Evolutionary conservation across 2,797 vertebrate genomes (phyloP), one percentile per base, ranked within the genome.

Genomic region (Atherinosoma microstoma): DNA sequence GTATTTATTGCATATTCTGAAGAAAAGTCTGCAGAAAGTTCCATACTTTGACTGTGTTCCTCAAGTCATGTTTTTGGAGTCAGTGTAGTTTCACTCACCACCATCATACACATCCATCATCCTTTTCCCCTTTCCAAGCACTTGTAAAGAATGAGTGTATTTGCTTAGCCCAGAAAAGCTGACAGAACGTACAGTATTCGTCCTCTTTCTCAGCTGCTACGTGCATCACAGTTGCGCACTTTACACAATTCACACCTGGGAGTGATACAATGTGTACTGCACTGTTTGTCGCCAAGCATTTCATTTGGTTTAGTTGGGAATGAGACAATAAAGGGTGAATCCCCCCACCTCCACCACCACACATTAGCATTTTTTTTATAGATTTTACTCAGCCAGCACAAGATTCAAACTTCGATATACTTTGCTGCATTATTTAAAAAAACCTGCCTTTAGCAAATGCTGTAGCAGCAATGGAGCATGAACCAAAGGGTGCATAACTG

Each of bases 211-310:
- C 63, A 71, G 57, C 70, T n/a, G 70, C 64, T 34, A 60, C 64
- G 60, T 53, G 53, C 63, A 69, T 77, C 45, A 75, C 54, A 76
- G 64, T 72, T 73, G 58, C 35, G 29, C 75, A 73, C 10, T 71
- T 79, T 42, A 64, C 58, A 79, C 75, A 74, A 59, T 51, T 76
- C 65, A 70, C 79, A 69, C 66, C 67, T 72, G 75, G 66, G 49
- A 63, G 64, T 60, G 53, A 29, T 64, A 15, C 34, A 60, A 22
- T 15, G 45, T 36, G 60, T 68, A 69, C 53, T 70, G 57, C 27
- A 24, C 36, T 61, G 34, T 53, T 15, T 42, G 30, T 18, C 7
- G 7, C 29, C 18, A 32, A 58, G n/a, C 35, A 64, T 74, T 75
- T 76, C 35, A 24, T 57, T 15, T 80, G 42, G 57, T 64, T 75